Percentiles rank a stretch among this genome's conserved stretches.
These are phyloP conservation scores for Neolamprologus fasciatus DNA, from an alignment of 2,113 vertebrate genomes.

Conservation along the genomic window DNA sequence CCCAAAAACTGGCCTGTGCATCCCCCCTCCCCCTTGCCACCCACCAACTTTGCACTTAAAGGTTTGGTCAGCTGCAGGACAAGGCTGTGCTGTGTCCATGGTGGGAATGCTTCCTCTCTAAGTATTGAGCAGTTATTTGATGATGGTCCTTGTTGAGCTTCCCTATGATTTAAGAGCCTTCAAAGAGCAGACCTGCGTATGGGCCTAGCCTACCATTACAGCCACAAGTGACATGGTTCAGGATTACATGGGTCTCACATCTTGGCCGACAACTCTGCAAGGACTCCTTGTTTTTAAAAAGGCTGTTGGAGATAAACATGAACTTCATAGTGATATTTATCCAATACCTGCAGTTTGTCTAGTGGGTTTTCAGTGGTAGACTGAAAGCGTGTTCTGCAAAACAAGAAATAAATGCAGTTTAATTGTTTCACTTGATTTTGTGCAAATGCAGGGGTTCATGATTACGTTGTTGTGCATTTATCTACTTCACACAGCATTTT, in stretches of 20 bases:
- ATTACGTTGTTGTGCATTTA: not conserved
- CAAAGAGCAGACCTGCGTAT: conserved; percentile 63
- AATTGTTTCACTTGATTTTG: not conserved
- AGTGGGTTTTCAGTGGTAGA: not conserved
- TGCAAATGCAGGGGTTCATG: not conserved
- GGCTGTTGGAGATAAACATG: not conserved
- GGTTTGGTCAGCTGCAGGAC: conserved; percentile 46
- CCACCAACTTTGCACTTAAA: conserved; percentile 43
- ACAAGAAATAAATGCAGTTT: not conserved
- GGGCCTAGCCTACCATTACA: conserved; percentile 40
- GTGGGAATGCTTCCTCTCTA: conserved; percentile 68
- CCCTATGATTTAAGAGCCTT: conserved; percentile 77
- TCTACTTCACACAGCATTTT: not conserved
- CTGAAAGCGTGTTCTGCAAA: fast-evolving
- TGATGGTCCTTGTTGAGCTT: conserved; percentile 70
- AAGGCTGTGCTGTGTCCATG: conserved; percentile 48
- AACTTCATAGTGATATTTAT: not conserved
- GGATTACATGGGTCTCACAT: conserved; percentile 41
- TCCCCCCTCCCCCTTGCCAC: not conserved
- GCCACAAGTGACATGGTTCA: conserved; percentile 38
- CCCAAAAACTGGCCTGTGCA: conserved; percentile 43
- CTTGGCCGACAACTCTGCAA: not conserved
- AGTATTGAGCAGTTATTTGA: conserved; percentile 72
- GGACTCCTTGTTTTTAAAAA: not conserved
- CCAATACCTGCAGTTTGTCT: not conserved